phyloP scores from a whole-genome alignment of 2,113 vertebrate species.

The Podocnemis expansa region DNA sequence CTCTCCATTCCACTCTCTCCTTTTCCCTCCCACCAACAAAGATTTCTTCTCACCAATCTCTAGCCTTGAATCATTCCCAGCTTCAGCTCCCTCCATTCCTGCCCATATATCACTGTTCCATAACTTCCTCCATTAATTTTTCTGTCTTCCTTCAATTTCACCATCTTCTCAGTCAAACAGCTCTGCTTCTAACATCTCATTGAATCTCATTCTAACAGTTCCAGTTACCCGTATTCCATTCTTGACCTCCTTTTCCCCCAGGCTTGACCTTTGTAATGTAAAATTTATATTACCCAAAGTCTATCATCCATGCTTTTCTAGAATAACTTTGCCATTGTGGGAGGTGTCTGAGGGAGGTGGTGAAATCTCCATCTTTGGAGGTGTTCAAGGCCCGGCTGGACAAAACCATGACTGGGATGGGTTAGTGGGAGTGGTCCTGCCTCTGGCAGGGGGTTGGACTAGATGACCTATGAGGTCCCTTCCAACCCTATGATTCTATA shows the following conservation, averaged over 20 bases:
- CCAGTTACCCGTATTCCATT: background rate
- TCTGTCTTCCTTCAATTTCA: background rate
- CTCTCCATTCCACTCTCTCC: background rate
- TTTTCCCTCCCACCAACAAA: background rate
- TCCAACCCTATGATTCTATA: no score
- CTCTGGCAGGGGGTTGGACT: no score
- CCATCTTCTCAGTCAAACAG: no score
- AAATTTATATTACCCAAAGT: background rate
- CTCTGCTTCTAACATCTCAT: background rate
- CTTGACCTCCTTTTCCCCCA: background rate
- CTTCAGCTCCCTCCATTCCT: background rate
- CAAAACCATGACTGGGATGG: no score
- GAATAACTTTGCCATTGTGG: background rate
- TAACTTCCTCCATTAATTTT: background rate
- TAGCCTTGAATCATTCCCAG: background rate
- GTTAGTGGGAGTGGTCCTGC: no score
- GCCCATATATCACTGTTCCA: background rate
- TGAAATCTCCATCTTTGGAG: no score
- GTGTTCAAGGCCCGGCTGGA: no score
- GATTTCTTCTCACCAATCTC: background rate
- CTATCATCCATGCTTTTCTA: background rate
- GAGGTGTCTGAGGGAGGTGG: no score
- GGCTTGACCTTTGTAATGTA: background rate
- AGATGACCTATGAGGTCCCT: no score
- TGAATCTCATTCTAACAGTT: background rate